Percentiles rank a stretch among this genome's conserved stretches.
Evolutionary conservation across 2,888 invertebrate species (phyloP).

Genomic region (Oligia strigilis): DNA sequence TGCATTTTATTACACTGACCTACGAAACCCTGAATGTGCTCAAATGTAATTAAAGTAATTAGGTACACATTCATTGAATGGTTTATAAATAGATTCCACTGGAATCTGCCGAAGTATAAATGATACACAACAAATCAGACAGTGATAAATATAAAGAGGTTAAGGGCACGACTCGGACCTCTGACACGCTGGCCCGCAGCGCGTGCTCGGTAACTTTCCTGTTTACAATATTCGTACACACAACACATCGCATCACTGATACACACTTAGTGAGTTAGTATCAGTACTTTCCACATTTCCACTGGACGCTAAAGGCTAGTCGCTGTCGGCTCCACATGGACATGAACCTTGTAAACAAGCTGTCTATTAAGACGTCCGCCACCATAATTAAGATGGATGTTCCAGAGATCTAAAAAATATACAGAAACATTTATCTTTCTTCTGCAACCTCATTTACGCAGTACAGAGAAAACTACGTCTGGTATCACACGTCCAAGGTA

Average conservation of each 20-base stretch:
- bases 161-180: constrained; percentile 80
- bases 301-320: constrained; percentile 35
- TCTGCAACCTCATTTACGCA: constrained; percentile 51
- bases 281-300: constrained; percentile 47
- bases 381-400: constrained; percentile 57
- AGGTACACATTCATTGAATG: constrained; percentile 26
- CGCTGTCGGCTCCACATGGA: constrained; percentile 34
- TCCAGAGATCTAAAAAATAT: constrained; percentile 31
- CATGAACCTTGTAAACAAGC: constrained; percentile 45
- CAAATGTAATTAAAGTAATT: constrained; percentile 31
- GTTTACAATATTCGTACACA: constrained; percentile 73
- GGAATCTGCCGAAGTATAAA: constrained; percentile 68
- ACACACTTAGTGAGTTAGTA: constrained; percentile 9
- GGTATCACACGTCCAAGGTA: constrained; percentile 51
- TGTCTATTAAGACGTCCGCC: constrained; percentile 38
- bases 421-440: constrained; percentile 30
- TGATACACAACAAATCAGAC: constrained; percentile 67
- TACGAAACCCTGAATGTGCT: constrained; percentile 45
- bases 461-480: constrained; percentile 52
- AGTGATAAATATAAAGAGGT: constrained; percentile 82
- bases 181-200: constrained; percentile 72
- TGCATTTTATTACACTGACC: constrained; percentile 81
- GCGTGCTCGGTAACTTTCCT: constrained; percentile 87
- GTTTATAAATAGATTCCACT: constrained; percentile 62
- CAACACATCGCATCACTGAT: constrained; percentile 51